Conservation (phyloP, 2,797 vertebrate species). For the Botia almorhae region DNA sequence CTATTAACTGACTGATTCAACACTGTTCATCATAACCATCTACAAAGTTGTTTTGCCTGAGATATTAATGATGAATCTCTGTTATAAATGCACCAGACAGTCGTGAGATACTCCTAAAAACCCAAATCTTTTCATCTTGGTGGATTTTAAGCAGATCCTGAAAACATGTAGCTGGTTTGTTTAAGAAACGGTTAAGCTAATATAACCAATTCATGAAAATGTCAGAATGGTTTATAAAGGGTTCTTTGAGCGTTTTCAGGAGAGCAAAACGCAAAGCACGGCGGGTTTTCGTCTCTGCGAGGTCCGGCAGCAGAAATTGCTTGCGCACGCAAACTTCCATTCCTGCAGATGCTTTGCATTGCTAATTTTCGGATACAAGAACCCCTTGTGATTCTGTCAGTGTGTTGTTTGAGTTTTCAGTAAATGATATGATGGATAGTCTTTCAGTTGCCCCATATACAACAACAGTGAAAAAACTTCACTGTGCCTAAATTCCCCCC, state of each 20-base stretch:
- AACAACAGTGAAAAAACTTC: slow-evolving; percentile 21
- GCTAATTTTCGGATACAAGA: slow-evolving; percentile 59
- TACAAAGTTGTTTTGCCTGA: no score
- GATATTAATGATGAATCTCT: slow-evolving; percentile 6
- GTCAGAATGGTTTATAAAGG: slow-evolving; percentile 62
- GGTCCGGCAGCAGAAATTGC: slow-evolving; percentile 72
- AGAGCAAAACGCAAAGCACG: slow-evolving; percentile 23
- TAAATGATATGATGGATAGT: slow-evolving; percentile 23
- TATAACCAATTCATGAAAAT: slow-evolving; percentile 75
- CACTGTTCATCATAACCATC: no score
- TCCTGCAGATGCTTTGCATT: slow-evolving; percentile 59
- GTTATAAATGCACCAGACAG: background rate
- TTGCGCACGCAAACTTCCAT: slow-evolving; percentile 50
- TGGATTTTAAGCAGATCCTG: slow-evolving; percentile 22
- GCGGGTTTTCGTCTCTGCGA: slow-evolving; percentile 48
- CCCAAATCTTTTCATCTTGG: slow-evolving; percentile 39
- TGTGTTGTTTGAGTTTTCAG: slow-evolving; percentile 43
- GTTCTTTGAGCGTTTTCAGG: slow-evolving; percentile 63
- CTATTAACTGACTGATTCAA: slow-evolving; percentile 74
- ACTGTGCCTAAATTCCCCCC: slow-evolving; percentile 56
- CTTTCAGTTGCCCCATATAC: slow-evolving; percentile 32
- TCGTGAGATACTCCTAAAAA: slow-evolving; percentile 16
- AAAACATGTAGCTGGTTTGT: slow-evolving; percentile 53
- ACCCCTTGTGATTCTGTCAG: slow-evolving; percentile 30
- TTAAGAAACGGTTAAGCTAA: slow-evolving; percentile 61